Base-by-base conservation (phyloP, 1,140 invertebrate genomes). In the Scaptomyza montana region DNA sequence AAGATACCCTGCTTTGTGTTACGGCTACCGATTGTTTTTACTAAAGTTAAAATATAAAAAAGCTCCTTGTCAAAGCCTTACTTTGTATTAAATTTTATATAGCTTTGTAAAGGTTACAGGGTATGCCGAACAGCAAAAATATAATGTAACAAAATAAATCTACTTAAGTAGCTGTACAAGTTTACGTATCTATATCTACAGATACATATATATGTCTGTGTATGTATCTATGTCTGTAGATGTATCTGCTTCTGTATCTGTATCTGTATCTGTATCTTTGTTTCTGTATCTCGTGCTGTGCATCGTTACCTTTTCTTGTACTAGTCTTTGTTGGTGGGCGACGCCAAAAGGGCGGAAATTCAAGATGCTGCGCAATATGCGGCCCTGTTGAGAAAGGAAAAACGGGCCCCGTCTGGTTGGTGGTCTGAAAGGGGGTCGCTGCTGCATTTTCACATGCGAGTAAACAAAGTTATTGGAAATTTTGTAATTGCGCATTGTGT, bases 311-410 rank as follows among this genome's bases (percentile, higher is more conserved):
- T 79, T 84, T 65, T 51, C 16, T 45, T 28, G 56, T 16, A 30
- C 57, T 0, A 33, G 36, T 65, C 50, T 77, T 55, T 68, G 53
- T 49, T 50, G 53, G 50, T 55, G 67, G 60, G 59, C 60, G 57
- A 63, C 54, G 57, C 62, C 45, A 69, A 80, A 80, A 77, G 72
- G 75, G 78, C 71, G 75, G 71, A 66, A 79, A 77, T 50, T 87
- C 66, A 79, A 87, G 82, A 87, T 87, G 82, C 84, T 87, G 84
- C 84, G 84, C 78, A 86, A 86, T 86, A 73, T 76, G 49, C 49
- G 54, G 47, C 51, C 51, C 45, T 28, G 21, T 47, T 10, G 64
- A 12, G 12, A 46, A 8, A 12, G 9, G 13, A 5, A 33, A 1
- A 46, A 3, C n/a, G 5, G 10, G 39, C 4, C 9, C 10, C 9